Evolutionary conservation across 2,113 vertebrate genomes (phyloP), one percentile per base, ranked within the genome.

Genomic region (Antennarius striatus): DNA sequence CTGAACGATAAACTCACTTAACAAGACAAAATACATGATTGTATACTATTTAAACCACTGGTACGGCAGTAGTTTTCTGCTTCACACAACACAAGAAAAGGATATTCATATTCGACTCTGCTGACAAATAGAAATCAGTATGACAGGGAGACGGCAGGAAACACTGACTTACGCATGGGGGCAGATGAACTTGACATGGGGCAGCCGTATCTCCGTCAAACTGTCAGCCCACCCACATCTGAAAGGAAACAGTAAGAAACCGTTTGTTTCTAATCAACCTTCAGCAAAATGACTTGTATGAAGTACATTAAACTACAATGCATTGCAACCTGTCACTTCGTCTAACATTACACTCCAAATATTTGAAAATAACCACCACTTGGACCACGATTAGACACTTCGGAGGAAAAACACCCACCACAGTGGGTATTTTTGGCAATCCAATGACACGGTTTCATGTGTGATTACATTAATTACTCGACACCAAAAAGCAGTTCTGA

Each of bases 151-250:
- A 50, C 14, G 0, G 0, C 6, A 13, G 39, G 45, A 30, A 8
- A 52, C n/a, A 17, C 3, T 61, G 76, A 97, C 98, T 96, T 82
- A 99, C 98, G 98, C 97, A 3, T 98, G 95, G 77, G 98, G 98
- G 81, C 96, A 99, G 85, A 99, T 98, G 72, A 96, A 96, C 70
- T 99, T 99, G 89, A 99, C 92, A 0, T 98, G 93, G 79, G 96
- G 96, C 67, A 96, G 94, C 88, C 91, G 93, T 88, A 98, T 97
- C 83, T 89, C 88, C 45, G 92, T 94, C 83, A 99, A 83, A 55
- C 93, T 83, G 0, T 98, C 95, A 48, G 95, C 96, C 98, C 97
- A 99, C 83, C 96, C 96, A 79, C 97, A 95, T 78, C 98, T 99
- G 87, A 61, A 46, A 47, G 72, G 85, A 69, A 63, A 63, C 74